Evolutionary conservation across 2,113 vertebrate species (phyloP), one percentile per base, ranked within the genome.

Genomic region (Uria lomvia): DNA sequence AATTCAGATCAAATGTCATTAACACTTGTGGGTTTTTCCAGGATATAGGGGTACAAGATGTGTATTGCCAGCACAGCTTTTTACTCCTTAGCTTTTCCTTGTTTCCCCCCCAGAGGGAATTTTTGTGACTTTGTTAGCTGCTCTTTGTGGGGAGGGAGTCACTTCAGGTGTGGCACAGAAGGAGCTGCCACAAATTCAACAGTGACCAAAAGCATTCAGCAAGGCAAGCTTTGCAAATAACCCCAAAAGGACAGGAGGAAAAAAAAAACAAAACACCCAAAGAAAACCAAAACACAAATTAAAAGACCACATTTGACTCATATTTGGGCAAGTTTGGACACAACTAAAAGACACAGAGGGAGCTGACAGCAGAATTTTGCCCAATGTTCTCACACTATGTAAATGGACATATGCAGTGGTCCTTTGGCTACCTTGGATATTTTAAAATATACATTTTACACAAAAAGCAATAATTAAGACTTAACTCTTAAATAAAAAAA

Each of bases 401-500:
- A 75, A 76, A 67, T 55, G 14, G 12, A 45, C 9, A 20, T 36
- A 73, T 3, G 6, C 29, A 74, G 50, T 52, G 20, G 16, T 59
- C 62, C 14, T 85, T 86, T 84, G 20, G 50, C 50, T 77, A 23
- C 45, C 19, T 62, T 79, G 58, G 8, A 14, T 50, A 63, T 74
- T 92, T 79, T 79, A 62, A 62, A 86, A 63, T 27, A 66, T 8
- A 27, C 2, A 59, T 80, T 94, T 86, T 73, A 77, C 27, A 93
- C 50, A 73, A 79, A 66, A 15, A 45, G 4, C 13, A 67, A 66
- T 63, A 94, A 86, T 86, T 80, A 88, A 86, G 63, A 73, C 22
- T 70, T 52, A 77, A 86, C 11, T 90, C 27, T 76, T 90, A 73
- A 62, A 94, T 73, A 58, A 85, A 88, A 92, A 73, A 42, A 15